Percentiles rank a stretch among this genome's conserved stretches.
Evolutionary conservation across 2,113 vertebrate genomes (phyloP).

Genomic region (Himantopus leucocephalus): DNA sequence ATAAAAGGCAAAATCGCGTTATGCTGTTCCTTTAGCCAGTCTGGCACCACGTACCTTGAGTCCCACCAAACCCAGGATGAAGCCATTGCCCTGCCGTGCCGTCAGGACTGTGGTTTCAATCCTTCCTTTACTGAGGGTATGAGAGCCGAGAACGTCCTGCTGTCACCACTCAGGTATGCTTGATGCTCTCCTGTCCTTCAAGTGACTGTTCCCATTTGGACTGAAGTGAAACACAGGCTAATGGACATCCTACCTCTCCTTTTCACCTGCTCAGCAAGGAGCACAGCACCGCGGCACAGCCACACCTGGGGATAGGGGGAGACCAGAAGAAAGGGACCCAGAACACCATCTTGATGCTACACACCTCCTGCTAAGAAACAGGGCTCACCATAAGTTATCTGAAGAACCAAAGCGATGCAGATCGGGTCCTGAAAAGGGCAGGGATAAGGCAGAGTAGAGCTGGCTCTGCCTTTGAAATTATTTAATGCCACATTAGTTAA

Average conservation of each 20-base stretch:
- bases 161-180: neutral
- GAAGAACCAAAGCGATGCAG: neutral
- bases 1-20: neutral
- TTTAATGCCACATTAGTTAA: neutral
- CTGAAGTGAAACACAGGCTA: neutral
- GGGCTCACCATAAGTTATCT: neutral
- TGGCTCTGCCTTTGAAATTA: neutral
- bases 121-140: neutral
- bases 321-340: too few species aligned
- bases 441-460: neutral
- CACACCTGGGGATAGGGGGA: neutral
- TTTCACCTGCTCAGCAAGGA: neutral
- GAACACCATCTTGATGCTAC: neutral
- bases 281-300: too few species aligned
- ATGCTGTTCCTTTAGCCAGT: neutral
- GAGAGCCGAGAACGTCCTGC: neutral
- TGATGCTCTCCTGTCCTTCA: neutral
- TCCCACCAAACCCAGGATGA: neutral
- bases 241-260: neutral
- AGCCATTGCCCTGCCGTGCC: rapidly evolving
- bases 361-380: neutral
- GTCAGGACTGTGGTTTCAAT: rapidly evolving
- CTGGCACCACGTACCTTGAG: rapidly evolving
- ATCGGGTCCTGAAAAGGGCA: neutral
- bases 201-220: neutral